phyloP scores from a whole-genome alignment of 2,113 vertebrate genomes.

The Rhineura floridana region DNA sequence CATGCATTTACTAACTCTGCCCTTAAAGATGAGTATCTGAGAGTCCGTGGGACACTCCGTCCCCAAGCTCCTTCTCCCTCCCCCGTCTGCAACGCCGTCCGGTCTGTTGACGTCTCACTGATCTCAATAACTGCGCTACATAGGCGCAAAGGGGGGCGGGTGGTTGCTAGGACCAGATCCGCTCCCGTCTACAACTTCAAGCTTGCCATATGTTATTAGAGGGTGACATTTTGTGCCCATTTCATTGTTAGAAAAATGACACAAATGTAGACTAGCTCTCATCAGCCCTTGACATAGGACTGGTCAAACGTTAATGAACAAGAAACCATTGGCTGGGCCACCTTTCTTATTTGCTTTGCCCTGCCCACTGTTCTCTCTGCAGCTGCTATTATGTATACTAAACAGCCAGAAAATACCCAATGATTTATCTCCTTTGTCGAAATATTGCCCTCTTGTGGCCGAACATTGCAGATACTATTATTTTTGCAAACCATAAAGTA shows the following conservation, averaged over 20 bases:
- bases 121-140: too few species aligned
- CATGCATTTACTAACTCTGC: not conserved
- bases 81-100: too few species aligned
- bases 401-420: not conserved
- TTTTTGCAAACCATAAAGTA: not conserved
- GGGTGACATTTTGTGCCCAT: not conserved
- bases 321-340: too few species aligned
- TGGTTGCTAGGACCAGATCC: too few species aligned
- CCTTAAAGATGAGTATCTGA: not conserved
- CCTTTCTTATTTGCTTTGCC: not conserved
- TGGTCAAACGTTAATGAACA: not conserved
- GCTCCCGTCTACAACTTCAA: too few species aligned
- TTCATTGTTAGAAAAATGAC: not conserved
- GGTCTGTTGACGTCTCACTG: too few species aligned
- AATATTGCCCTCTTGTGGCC: slow-evolving; percentile 14
- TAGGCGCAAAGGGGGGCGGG: too few species aligned
- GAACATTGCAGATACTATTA: not conserved
- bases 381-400: not conserved
- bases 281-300: not conserved
- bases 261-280: not conserved
- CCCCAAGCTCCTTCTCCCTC: too few species aligned
- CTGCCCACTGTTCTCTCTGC: not conserved
- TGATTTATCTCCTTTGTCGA: not conserved
- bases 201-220: too few species aligned
- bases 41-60: not conserved